These are phyloP conservation scores for Enteromius viviparus DNA, from an alignment of 2,797 vertebrate genomes.

Conservation along the genomic window DNA sequence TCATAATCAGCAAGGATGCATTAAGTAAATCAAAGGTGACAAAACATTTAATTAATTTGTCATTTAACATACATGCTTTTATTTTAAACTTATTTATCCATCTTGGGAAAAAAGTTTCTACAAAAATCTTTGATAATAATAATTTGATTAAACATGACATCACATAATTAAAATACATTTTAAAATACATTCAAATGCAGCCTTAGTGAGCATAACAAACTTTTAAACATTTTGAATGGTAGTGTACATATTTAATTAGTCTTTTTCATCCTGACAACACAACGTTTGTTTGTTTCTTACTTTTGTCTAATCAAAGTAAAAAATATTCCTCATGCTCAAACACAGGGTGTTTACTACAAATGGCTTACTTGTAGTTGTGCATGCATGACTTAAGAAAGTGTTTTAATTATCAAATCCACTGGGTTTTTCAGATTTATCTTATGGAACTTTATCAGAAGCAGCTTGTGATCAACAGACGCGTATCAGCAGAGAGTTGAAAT, in stretches of 20 bases:
- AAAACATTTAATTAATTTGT: no score
- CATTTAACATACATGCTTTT: not conserved
- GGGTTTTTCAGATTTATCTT: not conserved
- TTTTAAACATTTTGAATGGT: not conserved
- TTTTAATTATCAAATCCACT: not conserved
- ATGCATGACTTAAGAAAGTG: not conserved
- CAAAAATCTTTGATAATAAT: not conserved
- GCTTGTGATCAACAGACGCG: not conserved
- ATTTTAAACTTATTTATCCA: not conserved
- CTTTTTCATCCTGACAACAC: not conserved
- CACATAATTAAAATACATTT: not conserved
- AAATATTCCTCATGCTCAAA: not conserved
- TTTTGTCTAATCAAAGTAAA: not conserved
- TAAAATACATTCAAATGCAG: not conserved
- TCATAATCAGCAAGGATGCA: not conserved
- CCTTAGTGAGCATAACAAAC: not conserved
- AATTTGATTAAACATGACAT: not conserved
- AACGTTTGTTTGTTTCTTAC: not conserved
- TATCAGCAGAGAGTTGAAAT: not conserved
- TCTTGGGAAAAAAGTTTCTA: not conserved
- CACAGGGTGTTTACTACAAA: constrained; percentile 2
- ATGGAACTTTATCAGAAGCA: constrained; percentile 1
- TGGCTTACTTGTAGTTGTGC: not conserved
- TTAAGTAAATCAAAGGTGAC: not conserved
- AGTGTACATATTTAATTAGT: not conserved